Evolutionary conservation across 2,888 invertebrate genomes (phyloP).

Genomic region (Epicampocera succincta): DNA sequence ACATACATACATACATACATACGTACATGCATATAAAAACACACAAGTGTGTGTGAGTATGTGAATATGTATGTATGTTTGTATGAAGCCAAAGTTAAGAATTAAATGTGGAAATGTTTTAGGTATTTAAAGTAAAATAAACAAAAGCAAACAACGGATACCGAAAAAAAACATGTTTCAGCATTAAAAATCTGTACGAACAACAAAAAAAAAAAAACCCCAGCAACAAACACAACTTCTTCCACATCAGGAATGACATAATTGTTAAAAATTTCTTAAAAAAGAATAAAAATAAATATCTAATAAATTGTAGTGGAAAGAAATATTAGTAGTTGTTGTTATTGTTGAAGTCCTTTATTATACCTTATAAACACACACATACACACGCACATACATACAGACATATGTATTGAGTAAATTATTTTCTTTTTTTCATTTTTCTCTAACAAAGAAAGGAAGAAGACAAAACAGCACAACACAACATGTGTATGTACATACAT

Average conservation of each 20-base stretch:
- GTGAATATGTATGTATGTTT: too few species aligned
- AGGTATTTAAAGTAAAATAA: slow-evolving; percentile 20
- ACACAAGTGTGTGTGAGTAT: too few species aligned
- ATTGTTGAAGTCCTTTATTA: slow-evolving; percentile 23
- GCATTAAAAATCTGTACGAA: slow-evolving; percentile 13
- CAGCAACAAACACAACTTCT: slow-evolving; percentile 10
- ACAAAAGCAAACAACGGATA: slow-evolving; percentile 7
- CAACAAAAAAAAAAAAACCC: too few species aligned
- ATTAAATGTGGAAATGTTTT: too few species aligned
- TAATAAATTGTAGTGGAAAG: slow-evolving; percentile 16
- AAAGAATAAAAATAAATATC: slow-evolving; percentile 24
- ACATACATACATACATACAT: not conserved
- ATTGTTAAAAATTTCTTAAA: slow-evolving; percentile 58
- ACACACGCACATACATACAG: not conserved
- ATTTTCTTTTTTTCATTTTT: slow-evolving; percentile 21
- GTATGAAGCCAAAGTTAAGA: too few species aligned
- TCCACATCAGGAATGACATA: slow-evolving; percentile 54
- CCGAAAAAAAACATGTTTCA: slow-evolving; percentile 31
- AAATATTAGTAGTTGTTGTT: slow-evolving; percentile 9
- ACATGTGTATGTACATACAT: not conserved
- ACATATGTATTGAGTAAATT: slow-evolving; percentile 26
- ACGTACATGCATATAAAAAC: not conserved
- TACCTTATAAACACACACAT: slow-evolving; percentile 5
- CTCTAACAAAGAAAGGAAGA: slow-evolving; percentile 40
- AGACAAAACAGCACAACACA: too few species aligned